Evolutionary conservation across 2,113 vertebrate genomes (phyloP).

Genomic region (Heterochromis multidens): DNA sequence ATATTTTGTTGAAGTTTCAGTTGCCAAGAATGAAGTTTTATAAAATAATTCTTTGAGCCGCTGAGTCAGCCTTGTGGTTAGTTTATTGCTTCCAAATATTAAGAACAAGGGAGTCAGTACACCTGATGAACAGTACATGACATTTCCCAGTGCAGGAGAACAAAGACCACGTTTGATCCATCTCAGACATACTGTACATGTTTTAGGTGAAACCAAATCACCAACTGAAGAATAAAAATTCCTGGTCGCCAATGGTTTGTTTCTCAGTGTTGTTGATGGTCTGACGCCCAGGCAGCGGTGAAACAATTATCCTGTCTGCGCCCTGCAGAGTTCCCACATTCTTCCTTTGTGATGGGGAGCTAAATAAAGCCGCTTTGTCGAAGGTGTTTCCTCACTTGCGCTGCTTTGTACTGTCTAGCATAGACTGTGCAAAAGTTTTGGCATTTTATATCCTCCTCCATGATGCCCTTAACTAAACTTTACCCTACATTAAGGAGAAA

Average conservation of each 20-base stretch:
- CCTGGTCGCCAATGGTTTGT: background rate
- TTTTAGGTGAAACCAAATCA: background rate
- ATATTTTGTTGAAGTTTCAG: background rate
- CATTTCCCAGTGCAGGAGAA: background rate
- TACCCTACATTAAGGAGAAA: background rate
- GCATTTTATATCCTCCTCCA: background rate
- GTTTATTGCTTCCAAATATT: background rate
- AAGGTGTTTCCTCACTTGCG: slow-evolving; percentile 12
- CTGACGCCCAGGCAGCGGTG: background rate
- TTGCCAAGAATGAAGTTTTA: background rate
- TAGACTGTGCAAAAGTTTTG: background rate
- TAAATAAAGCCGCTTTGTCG: slow-evolving; percentile 9
- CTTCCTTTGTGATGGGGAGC: slow-evolving; percentile 23
- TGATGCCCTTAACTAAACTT: background rate
- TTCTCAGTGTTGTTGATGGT: background rate
- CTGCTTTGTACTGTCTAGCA: background rate
- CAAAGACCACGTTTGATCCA: background rate
- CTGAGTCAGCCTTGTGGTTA: background rate
- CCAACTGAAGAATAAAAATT: background rate
- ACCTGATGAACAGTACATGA: background rate
- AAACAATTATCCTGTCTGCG: background rate
- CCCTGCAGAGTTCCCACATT: slow-evolving; percentile 3
- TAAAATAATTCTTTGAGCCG: background rate
- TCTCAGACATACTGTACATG: background rate
- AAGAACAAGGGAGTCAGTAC: background rate